A percentile compares a stretch with the other conserved stretches of the same genome.
Evolutionary conservation across 2,888 invertebrate genomes (phyloP).

Genomic region (Noctua pronuba): DNA sequence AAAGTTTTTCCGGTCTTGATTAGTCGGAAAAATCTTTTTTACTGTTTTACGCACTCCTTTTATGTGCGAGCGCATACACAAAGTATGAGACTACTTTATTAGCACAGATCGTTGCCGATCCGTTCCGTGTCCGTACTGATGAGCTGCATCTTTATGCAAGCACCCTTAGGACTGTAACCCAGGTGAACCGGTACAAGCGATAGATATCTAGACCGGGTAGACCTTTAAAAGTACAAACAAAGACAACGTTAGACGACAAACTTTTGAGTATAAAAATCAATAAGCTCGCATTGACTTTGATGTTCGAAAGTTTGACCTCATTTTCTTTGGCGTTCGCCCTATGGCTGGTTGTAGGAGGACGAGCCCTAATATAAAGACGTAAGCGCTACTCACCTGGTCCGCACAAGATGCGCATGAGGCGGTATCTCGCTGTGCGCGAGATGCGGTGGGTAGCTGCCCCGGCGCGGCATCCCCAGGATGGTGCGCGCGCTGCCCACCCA

Average conservation of each 20-base stretch:
- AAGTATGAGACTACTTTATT: background rate
- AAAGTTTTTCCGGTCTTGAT: background rate
- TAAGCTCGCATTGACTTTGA: background rate
- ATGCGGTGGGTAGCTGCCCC: conserved; percentile 52
- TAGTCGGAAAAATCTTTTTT: background rate
- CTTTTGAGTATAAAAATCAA: background rate
- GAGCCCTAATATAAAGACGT: background rate
- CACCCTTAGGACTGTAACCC: background rate
- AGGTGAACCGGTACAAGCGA: background rate
- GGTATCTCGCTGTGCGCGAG: conserved; percentile 58
- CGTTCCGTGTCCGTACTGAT: too few relatives aligned
- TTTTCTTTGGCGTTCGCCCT: background rate
- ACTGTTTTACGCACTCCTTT: background rate
- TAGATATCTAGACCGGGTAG: background rate
- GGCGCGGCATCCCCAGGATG: conserved; percentile 58
- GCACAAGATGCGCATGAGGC: conserved; percentile 73
- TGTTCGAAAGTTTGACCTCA: background rate
- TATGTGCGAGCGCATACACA: background rate
- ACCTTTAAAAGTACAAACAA: background rate
- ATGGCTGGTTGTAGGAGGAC: background rate
- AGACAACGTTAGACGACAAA: background rate
- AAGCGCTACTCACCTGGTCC: conserved; percentile 71
- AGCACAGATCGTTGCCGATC: background rate
- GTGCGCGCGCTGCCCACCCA: conserved; percentile 53
- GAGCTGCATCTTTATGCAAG: background rate